These are phyloP conservation scores for Cepaea nemoralis DNA, from an alignment of 1,140 invertebrate species.

Conservation along the genomic window DNA sequence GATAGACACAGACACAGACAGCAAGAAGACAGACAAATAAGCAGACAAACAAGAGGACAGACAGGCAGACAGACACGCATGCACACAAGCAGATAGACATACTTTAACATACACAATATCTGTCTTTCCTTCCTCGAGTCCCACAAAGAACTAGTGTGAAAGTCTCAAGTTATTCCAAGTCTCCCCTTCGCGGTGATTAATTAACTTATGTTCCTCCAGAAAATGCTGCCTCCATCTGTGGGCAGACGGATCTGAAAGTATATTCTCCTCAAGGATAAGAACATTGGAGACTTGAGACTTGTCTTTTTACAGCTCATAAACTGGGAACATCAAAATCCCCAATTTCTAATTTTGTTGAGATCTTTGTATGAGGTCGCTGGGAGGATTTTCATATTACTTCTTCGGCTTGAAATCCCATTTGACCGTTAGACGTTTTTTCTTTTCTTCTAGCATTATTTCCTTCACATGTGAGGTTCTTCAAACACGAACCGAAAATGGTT, in stretches of 20 bases:
- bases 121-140: too few relatives aligned
- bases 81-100: too few relatives aligned
- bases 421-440: neutral
- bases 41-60: too few relatives aligned
- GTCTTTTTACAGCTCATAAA: neutral
- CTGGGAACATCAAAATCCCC: neutral
- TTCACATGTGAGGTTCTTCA: neutral
- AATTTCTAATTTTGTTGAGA: constrained; percentile 18
- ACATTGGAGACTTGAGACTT: neutral
- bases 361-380: neutral
- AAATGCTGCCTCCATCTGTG: neutral
- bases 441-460: neutral
- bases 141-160: too few relatives aligned
- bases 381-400: constrained; percentile 29
- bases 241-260: neutral
- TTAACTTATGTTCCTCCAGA: neutral
- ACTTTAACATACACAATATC: too few relatives aligned
- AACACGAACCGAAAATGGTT: neutral
- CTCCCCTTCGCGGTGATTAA: neutral
- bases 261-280: neutral
- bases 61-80: too few relatives aligned
- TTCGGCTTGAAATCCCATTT: neutral
- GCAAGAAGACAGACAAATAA: too few relatives aligned
- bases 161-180: neutral
- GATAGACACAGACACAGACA: too few relatives aligned